Percentiles rank a stretch among this genome's conserved stretches.
Evolutionary conservation across 2,888 invertebrate species (phyloP).

Genomic region (Cosmia pyralina): DNA sequence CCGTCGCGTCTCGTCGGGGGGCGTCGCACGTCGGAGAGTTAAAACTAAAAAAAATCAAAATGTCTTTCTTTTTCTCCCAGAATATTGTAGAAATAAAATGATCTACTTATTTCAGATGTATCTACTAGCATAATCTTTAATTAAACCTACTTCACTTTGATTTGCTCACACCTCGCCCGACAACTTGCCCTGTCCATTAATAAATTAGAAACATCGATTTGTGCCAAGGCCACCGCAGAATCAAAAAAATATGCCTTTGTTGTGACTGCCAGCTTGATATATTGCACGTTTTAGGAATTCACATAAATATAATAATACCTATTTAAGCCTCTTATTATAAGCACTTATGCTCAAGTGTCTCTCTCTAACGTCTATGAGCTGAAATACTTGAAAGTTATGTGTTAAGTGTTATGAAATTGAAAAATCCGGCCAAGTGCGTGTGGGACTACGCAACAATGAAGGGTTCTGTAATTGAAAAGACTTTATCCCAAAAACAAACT

Average conservation of each 20-base stretch:
- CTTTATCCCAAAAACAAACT: too few species aligned
- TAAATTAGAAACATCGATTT: constrained; percentile 42
- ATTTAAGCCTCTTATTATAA: constrained; percentile 38
- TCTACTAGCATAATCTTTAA: too few species aligned
- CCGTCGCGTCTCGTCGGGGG: too few species aligned
- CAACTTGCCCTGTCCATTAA: constrained; percentile 32
- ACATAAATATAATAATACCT: not conserved
- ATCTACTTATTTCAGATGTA: too few species aligned
- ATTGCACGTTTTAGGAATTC: constrained; percentile 20
- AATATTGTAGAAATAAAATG: too few species aligned
- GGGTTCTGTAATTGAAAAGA: too few species aligned
- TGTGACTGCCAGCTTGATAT: constrained; percentile 22
- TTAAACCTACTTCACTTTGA: constrained; percentile 15
- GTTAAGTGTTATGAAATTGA: constrained; percentile 11
- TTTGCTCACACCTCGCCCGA: constrained; percentile 7
- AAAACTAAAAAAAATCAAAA: too few species aligned
- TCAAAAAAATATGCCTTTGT: constrained; percentile 25
- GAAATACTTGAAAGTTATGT: constrained; percentile 3
- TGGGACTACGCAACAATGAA: too few species aligned
- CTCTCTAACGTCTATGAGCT: not conserved
- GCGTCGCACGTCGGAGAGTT: too few species aligned
- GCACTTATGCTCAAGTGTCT: constrained; percentile 6
- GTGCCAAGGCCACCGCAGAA: constrained; percentile 36
- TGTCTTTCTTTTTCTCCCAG: too few species aligned
- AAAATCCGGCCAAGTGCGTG: too few species aligned